A percentile compares a stretch with the other conserved stretches of the same genome.
These are phyloP conservation scores for Threskiornis aethiopicus DNA, from an alignment of 2,797 vertebrate genomes.

Conservation along the genomic window DNA sequence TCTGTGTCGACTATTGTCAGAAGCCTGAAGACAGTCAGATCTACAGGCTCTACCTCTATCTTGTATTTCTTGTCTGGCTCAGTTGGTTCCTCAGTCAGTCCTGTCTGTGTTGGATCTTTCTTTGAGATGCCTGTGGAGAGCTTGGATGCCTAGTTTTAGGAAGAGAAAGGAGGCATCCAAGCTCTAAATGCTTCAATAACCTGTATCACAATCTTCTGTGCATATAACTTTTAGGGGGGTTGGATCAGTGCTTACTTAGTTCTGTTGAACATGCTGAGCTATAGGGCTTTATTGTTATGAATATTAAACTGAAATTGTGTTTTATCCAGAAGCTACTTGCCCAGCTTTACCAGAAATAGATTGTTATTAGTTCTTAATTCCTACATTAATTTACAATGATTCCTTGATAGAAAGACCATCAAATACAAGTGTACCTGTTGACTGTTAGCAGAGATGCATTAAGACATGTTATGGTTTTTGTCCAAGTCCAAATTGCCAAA, in stretches of 20 bases:
- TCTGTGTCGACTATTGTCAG: neutral
- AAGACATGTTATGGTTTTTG: rapidly evolving
- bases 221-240: neutral
- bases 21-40: neutral
- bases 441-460: neutral
- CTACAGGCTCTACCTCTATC: neutral
- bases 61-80: neutral
- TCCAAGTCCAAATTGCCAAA: neutral
- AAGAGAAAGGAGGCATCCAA: neutral
- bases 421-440: neutral
- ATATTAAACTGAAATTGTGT: neutral
- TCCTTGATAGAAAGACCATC: neutral
- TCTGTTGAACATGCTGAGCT: neutral
- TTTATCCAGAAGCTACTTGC: neutral
- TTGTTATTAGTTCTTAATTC: neutral
- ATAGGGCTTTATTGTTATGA: neutral
- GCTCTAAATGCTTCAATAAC: neutral
- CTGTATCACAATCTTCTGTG: neutral
- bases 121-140: neutral
- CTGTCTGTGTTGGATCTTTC: neutral
- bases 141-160: neutral
- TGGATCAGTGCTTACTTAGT: neutral
- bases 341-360: neutral
- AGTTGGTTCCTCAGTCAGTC: neutral
- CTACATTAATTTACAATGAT: neutral